phyloP scores from a whole-genome alignment of 2,797 vertebrate species.

The Rhyacichthys aspro region DNA sequence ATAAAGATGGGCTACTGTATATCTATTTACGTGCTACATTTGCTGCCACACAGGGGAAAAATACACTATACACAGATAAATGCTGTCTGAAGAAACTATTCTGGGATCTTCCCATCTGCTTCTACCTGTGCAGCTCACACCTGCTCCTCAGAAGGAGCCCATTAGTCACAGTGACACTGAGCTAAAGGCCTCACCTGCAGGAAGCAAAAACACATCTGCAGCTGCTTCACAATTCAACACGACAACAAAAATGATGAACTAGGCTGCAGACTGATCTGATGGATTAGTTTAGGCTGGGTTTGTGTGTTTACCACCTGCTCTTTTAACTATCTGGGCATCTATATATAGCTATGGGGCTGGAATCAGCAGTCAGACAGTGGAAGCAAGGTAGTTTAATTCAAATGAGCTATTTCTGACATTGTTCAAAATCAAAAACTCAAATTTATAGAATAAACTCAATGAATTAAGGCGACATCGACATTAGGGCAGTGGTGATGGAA shows the following conservation, averaged over 20 bases:
- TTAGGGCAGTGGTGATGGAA: no score
- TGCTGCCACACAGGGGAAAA: neutral
- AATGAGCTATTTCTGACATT: no score
- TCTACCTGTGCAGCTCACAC: constrained; percentile 38
- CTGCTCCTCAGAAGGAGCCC: constrained; percentile 38
- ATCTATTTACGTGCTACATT: neutral
- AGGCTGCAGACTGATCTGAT: no score
- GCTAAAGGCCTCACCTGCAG: constrained; percentile 6
- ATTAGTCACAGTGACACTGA: constrained; percentile 56
- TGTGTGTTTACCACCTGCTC: neutral
- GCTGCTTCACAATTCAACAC: neutral
- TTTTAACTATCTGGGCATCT: no score
- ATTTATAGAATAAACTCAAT: no score
- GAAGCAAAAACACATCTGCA: constrained; percentile 1
- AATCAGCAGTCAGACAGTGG: no score
- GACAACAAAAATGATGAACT: no score
- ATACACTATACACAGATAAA: constrained; percentile 68
- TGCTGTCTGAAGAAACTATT: constrained; percentile 36
- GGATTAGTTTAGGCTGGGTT: neutral
- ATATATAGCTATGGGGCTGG: no score
- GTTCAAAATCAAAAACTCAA: no score
- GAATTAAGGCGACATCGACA: no score
- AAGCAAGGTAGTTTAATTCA: no score
- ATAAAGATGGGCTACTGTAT: neutral
- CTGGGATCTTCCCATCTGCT: constrained; percentile 3